Evolutionary conservation across 2,113 vertebrate species (phyloP), one percentile per base, ranked within the genome.

Genomic region (Philantomba maxwellii): DNA sequence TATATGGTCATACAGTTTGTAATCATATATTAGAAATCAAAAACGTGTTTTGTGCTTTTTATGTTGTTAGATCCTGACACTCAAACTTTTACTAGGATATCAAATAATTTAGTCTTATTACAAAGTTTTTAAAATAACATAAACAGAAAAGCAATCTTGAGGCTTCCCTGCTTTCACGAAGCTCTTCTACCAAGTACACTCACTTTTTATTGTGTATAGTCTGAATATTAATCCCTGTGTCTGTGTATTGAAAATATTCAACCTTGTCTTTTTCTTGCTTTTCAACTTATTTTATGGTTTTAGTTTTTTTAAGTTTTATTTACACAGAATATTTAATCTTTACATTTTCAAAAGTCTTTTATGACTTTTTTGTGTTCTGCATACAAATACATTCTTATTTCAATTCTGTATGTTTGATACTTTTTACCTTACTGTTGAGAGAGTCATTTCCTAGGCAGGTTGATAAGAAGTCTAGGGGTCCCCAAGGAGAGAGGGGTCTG

Each of bases 11-110:
- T 98, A 99, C 97, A 99, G 98, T 99, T 99, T 98, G 98, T 99
- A 98, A 98, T 98, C 98, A 98, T 98, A 97, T 98, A 98, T 98
- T 99, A 98, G 98, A 99, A 96, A 98, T 98, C 96, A 98, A 97
- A 96, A 98, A 97, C 97, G 98, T 98, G 98, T 98, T 99, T 99
- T 98, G 98, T 99, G 99, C 99, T 99, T 99, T 98, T 98, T 99
- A 98, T 99, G 99, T 98, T 98, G 98, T 98, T 98, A 94, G 97
- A 98, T 96, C 98, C 97, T 98, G 97, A 97, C 98, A 98, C 98
- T 98, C 98, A 97, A 97, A 92, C 96, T 98, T 98, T 97, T 98
- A 98, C 97, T 98, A 98, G 98, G 82, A 66, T 98, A 96, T 97
- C 95, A 36, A 98, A 98, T 98, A 98, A 98, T 98, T 97, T 98